phyloP scores from a whole-genome alignment of 2,113 vertebrate genomes.

The Chauna torquata region DNA sequence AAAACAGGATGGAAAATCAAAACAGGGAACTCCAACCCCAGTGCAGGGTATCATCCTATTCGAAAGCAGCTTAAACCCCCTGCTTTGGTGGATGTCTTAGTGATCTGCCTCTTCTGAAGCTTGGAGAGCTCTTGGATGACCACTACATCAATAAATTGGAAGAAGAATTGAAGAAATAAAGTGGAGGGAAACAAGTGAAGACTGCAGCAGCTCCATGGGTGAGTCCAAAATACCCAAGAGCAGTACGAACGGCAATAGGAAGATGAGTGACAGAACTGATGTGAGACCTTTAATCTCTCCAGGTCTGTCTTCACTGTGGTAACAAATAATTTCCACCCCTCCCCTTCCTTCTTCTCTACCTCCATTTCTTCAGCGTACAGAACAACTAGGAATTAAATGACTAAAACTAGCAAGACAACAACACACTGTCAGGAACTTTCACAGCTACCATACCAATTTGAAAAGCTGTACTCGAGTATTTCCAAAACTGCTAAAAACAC shows the following conservation, averaged over 20 bases:
- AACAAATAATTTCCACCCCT: not conserved
- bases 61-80: not conserved
- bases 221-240: not conserved
- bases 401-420: not conserved
- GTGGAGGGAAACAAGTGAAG: not conserved
- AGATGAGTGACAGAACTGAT: not conserved
- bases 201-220: not conserved
- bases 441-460: fast-evolving
- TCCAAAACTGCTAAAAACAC: not conserved
- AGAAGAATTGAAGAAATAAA: not conserved
- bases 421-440: not conserved
- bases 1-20: not conserved
- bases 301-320: not conserved
- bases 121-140: not conserved
- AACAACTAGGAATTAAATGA: not conserved
- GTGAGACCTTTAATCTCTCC: not conserved
- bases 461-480: not conserved
- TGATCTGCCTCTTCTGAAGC: not conserved
- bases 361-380: not conserved
- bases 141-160: not conserved
- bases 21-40: not conserved
- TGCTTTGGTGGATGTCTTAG: not conserved
- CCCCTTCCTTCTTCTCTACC: not conserved
- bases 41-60: not conserved
- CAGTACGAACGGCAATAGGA: not conserved